Evolutionary conservation across 37 sponge, comb jelly and placozoan genomes (phyloP).

Genomic region (Dysidea cf. avara): DNA sequence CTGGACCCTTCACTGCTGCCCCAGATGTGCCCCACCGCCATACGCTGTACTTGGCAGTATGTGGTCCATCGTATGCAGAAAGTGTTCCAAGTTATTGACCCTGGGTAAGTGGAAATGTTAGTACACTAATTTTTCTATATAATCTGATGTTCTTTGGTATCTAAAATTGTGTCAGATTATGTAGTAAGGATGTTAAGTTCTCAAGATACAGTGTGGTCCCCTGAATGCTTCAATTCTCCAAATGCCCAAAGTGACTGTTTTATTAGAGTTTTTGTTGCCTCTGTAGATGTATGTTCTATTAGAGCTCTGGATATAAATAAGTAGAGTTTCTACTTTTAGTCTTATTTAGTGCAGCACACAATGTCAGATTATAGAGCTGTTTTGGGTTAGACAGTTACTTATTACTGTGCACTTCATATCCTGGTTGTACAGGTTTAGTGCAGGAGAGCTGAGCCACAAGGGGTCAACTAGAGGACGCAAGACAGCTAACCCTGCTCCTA

Average conservation of each 20-base stretch:
- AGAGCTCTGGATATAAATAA: too few relatives aligned
- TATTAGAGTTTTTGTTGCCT: too few relatives aligned
- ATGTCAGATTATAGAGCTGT: too few relatives aligned
- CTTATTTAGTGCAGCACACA: too few relatives aligned
- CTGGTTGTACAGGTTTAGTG: slow-evolving; percentile 15
- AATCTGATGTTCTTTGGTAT: too few relatives aligned
- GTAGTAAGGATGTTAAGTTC: too few relatives aligned
- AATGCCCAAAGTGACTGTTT: too few relatives aligned
- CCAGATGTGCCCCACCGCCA: slow-evolving; percentile 63
- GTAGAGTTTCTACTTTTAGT: too few relatives aligned
- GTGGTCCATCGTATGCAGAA: slow-evolving; percentile 71
- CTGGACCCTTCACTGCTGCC: slow-evolving; percentile 79
- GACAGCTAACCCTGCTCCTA: slow-evolving; percentile 11
- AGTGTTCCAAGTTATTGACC: slow-evolving; percentile 74
- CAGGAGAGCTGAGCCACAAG: slow-evolving; percentile 42
- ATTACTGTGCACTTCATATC: neutral
- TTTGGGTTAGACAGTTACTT: neutral
- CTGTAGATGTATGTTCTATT: too few relatives aligned
- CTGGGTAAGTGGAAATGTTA: slow-evolving; percentile 56
- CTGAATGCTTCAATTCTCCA: too few relatives aligned
- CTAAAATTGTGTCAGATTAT: neutral
- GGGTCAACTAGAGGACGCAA: slow-evolving; percentile 37
- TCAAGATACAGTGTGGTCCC: too few relatives aligned
- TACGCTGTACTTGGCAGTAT: slow-evolving; percentile 76
- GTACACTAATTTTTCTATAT: too few relatives aligned